Evolutionary conservation across 1,140 invertebrate species (phyloP), one percentile per base, ranked within the genome.

Genomic region (Calephelis nemesis): DNA sequence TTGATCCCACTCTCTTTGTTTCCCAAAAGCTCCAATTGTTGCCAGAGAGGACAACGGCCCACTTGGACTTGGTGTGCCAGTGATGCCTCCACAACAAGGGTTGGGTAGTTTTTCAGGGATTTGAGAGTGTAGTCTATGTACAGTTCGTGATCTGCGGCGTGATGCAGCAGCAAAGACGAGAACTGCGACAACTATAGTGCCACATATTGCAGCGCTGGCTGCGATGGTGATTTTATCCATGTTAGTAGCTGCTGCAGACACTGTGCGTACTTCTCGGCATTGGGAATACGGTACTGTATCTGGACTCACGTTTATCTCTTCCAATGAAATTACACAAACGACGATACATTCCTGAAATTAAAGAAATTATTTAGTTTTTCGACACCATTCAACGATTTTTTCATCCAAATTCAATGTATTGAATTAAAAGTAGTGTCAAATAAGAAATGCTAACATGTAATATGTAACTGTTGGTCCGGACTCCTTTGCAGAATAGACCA

Each of bases 211-310:
- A 8, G 97, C 97, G 78, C 96, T 97, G 1, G 97, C 97, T 10
- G 96, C 97, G 76, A 98, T 98, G 30, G 97, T 98, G 78, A 98
- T 97, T 85, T 97, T 98, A 85, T 98, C 97, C 95, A 98, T 97
- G 88, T 97, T 97, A 11, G 96, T 97, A 40, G 95, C 95, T 12
- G 95, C 94, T 47, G 95, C 95, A 63, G 94, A 94, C 42, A 96
- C 96, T 0, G 96, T 97, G 47, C 96, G 94, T 12, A 98, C 96
- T 92, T 98, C 97, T 47, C 96, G 94, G 79, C 97, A 98, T 87
- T 98, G 97, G 42, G 94, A 94, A 83, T 96, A 96, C 1, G 97
- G 97, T 19, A 98, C 96, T 48, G 95, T 96, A 67, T 97, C 96
- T 12, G 97, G 96, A 19, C 95, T 97, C 0, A 97, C 94, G 83